Conservation (phyloP, 2,797 vertebrate species). For the Dendrocincla tyrannina region DNA sequence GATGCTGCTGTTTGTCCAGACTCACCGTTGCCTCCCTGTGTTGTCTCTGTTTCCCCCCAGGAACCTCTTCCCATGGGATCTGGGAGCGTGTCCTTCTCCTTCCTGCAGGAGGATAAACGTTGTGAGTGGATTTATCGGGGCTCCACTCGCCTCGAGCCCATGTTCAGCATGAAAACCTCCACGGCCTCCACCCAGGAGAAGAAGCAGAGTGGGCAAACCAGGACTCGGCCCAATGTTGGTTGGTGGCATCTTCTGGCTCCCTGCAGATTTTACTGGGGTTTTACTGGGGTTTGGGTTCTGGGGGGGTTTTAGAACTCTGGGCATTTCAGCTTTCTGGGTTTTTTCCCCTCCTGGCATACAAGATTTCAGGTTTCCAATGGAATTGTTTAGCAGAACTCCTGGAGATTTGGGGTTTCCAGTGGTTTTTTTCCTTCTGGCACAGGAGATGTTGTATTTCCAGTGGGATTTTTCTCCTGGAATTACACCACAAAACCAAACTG, state of each 20-base stretch:
- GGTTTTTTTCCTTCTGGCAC: background rate
- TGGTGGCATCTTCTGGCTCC: background rate
- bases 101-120: slow-evolving; percentile 89
- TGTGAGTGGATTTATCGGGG: slow-evolving; percentile 99
- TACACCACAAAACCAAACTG: background rate
- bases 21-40: background rate
- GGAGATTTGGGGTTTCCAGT: background rate
- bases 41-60: background rate
- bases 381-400: background rate
- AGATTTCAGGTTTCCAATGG: background rate
- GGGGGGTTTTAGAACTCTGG: background rate
- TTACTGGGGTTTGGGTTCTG: background rate
- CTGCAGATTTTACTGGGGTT: fast-evolving
- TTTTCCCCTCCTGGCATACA: background rate
- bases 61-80: background rate
- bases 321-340: background rate
- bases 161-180: slow-evolving; percentile 97
- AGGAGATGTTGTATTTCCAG: background rate
- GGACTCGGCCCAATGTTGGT: slow-evolving; percentile 95
- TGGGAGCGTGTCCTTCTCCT: background rate
- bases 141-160: slow-evolving; percentile 94
- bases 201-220: slow-evolving; percentile 89
- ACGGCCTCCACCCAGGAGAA: slow-evolving; percentile 90
- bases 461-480: background rate
- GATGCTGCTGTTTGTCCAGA: fast-evolving